A percentile compares a stretch with the other conserved stretches of the same genome.
Evolutionary conservation across 1,140 invertebrate species (phyloP).

Genomic region (Pectinophora gossypiella): DNA sequence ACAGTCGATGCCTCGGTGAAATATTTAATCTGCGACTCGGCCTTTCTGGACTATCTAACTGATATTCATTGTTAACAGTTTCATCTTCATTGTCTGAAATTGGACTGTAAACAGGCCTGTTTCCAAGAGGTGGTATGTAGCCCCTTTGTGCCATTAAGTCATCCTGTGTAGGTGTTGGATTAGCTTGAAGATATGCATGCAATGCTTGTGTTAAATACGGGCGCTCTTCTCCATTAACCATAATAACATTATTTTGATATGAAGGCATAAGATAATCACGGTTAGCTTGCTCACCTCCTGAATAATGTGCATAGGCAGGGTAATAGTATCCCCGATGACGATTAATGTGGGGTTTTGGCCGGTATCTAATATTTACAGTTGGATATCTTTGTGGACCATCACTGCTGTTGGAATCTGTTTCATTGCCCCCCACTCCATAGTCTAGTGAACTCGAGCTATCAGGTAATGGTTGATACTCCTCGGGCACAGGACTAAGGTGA

Average conservation of each 20-base stretch:
- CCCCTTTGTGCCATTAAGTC: background rate
- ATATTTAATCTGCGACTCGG: slow-evolving; percentile 63
- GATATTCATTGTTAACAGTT: background rate
- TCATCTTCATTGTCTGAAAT: background rate
- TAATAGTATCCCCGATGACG: slow-evolving; percentile 43
- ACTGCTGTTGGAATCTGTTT: slow-evolving; percentile 33
- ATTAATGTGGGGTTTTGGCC: slow-evolving; percentile 44
- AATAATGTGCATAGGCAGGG: slow-evolving; percentile 42
- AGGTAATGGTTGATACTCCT: slow-evolving; percentile 64
- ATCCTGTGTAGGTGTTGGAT: background rate
- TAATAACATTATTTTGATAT: slow-evolving; percentile 45
- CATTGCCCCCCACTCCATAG: slow-evolving; percentile 35
- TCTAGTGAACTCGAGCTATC: slow-evolving; percentile 63
- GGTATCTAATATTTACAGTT: slow-evolving; percentile 55
- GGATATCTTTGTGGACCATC: slow-evolving; percentile 29
- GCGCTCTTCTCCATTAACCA: slow-evolving; percentile 43
- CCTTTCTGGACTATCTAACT: slow-evolving; percentile 40
- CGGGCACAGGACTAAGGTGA: slow-evolving; percentile 58
- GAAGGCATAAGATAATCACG: slow-evolving; percentile 36
- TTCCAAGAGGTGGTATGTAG: background rate
- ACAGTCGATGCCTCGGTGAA: slow-evolving; percentile 55
- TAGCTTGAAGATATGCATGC: slow-evolving; percentile 31
- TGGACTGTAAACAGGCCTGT: background rate
- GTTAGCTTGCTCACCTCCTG: slow-evolving; percentile 22
- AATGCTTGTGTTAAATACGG: slow-evolving; percentile 38